Evolutionary conservation across 2,888 invertebrate species (phyloP), one percentile per base, ranked within the genome.

Genomic region (Brachypterus glaber): DNA sequence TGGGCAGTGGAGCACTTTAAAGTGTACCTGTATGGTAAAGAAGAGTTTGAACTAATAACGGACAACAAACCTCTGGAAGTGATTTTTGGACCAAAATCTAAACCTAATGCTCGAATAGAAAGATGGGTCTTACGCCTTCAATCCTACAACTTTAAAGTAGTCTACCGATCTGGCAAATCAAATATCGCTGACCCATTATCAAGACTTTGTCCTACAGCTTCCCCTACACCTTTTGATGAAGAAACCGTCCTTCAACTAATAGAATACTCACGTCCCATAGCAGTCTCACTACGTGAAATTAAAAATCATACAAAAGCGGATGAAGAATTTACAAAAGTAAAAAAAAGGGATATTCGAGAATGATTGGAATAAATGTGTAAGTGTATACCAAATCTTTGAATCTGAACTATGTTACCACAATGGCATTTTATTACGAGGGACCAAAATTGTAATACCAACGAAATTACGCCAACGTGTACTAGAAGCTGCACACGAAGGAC

Each of bases 1-100:
- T 68, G 54, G 50, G 62, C 56, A 2, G 57, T 64, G 7, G 57
- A 61, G 38, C 51, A 56, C 39, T 69, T 66, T 46, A 52, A 62
- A 38, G 49, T 54, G 21, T 68, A 62, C 44, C 32, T 68, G 3
- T 56, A 50, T 43, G 69, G 67, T 8, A 5, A 4, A 27, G 40
- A 57, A 9, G 45, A 54, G 3, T 70, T 70, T 46, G 56, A 52
- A 9, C 43, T 59, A 25, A 42, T 55, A 1, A 57, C 51, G 2
- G 55, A 58, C 37, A 56, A 57, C 32, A 53, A 55, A 40, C 63
- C 67, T 1, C 45, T 70, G 17, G 53, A 58, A 34, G 49, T 46
- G 7, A 56, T 58, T 24, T 58, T 59, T 34, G 45, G 44, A 17
- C 48, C 41, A n/a, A 47, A 37, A 5, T 48, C 50, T 8, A 50